Evolutionary conservation across 2,888 invertebrate species (phyloP), one percentile per base, ranked within the genome.

Genomic region (Andrena chrysosceles): DNA sequence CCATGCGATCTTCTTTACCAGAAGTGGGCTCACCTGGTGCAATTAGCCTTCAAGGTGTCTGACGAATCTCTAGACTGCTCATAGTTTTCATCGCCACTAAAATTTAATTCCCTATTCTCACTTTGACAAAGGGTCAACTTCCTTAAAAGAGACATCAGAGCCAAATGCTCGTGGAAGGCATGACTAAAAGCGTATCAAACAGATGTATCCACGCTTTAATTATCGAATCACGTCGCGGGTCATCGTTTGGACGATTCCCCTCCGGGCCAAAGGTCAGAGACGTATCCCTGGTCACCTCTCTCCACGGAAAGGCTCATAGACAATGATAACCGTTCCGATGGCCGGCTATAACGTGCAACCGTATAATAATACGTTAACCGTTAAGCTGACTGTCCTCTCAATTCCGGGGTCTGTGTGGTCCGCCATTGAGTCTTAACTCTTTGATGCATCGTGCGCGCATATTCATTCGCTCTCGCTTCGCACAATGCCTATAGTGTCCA

Each of bases 381-480:
- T 90, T 90, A 90, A 90, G 88, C 89, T 77, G 90, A 90, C 89
- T 86, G 88, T 90, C 90, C 87, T 88, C 89, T 90, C 90, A 81
- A 87, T 89, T 88, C 87, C 86, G 84, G 87, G 88, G 84, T 85
- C 85, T 86, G 89, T 89, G 91, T 91, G 91, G 91, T 91, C 91
- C 87, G 85, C 91, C 90, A 87, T 91, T 89, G 86, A 91, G 90
- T 85, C 90, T 91, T 90, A 89, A 91, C 91, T 91, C 91, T 90
- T 90, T 91, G 91, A 91, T 90, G 91, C 88, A 90, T 90, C 89
- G 88, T 80, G 88, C 87, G 87, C 85, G 86, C 87, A 90, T 90
- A 90, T 91, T 89, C 90, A 89, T 90, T 89, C 85, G 83, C 77
- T 85, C 83, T 87, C 85, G 82, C 84, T 80, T 81, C 84, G 73